Evolutionary conservation across 2,797 vertebrate species (phyloP).

Genomic region (Clamator glandarius): DNA sequence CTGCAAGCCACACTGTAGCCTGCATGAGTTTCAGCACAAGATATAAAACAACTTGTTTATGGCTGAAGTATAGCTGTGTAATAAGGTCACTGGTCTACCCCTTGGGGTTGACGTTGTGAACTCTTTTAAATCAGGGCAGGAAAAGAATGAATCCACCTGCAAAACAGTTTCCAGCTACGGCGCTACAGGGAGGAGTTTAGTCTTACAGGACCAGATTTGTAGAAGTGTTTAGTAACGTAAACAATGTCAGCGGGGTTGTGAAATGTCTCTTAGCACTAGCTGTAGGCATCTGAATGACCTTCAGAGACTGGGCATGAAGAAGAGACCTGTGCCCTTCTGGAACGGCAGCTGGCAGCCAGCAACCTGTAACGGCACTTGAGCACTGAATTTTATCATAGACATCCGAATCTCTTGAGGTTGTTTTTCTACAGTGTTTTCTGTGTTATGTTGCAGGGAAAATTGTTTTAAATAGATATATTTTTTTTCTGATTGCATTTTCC

Average conservation of each 20-base stretch:
- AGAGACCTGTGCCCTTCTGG: neutral
- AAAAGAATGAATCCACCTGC: conserved; percentile 17
- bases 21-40: neutral
- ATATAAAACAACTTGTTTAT: neutral
- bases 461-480: neutral
- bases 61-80: neutral
- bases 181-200: neutral
- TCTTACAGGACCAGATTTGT: neutral
- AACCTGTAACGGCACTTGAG: neutral
- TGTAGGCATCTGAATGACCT: neutral
- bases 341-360: neutral
- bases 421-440: neutral
- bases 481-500: conserved; percentile 23
- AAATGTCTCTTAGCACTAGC: neutral
- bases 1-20: neutral
- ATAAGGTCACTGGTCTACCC: neutral
- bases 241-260: neutral
- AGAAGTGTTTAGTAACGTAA: neutral
- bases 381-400: neutral
- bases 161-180: neutral
- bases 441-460: neutral
- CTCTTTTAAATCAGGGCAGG: conserved; percentile 20
- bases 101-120: conserved; percentile 27
- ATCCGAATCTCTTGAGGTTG: conserved; percentile 1
- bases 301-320: neutral